phyloP scores from a whole-genome alignment of 35 echinoderm and acorn worm species.

The Lytechinus pictus region DNA sequence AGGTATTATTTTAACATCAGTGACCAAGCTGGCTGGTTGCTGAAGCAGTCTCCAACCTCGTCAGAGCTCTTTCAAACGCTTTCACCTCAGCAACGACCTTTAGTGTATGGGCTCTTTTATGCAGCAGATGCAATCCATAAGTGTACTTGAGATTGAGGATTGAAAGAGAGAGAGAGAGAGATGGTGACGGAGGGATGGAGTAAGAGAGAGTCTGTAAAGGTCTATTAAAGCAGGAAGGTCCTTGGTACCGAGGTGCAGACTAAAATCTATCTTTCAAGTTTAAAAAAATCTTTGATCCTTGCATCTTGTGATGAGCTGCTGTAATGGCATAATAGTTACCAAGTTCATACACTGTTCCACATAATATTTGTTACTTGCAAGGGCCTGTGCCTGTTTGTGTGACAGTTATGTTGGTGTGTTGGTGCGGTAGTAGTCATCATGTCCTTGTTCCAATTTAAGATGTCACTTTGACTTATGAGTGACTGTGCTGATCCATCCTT shows the following conservation, averaged over 20 bases:
- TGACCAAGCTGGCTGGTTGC: neutral
- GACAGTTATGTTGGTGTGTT: neutral
- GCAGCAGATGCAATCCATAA: neutral
- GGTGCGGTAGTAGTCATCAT: neutral
- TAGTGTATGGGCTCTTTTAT: neutral
- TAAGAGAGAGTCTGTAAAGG: too few species aligned
- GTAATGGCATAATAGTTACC: too few species aligned
- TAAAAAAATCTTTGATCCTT: too few species aligned
- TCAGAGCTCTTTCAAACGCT: neutral
- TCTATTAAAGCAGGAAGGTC: too few species aligned
- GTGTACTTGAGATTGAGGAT: neutral
- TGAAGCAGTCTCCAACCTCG: neutral
- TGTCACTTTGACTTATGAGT: neutral
- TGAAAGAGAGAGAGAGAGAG: too few species aligned
- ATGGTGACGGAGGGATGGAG: too few species aligned
- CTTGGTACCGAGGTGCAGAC: too few species aligned
- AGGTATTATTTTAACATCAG: too few species aligned
- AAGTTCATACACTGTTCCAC: too few species aligned
- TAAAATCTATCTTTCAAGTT: too few species aligned
- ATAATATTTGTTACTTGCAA: too few species aligned
- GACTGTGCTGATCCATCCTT: neutral
- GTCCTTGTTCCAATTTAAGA: neutral
- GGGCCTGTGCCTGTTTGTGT: neutral
- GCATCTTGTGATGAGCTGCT: too few species aligned
- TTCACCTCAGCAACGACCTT: neutral